A percentile compares a stretch with the other conserved stretches of the same genome.
phyloP scores from a whole-genome alignment of 2,888 invertebrate species.

The Tetragonula carbonaria region DNA sequence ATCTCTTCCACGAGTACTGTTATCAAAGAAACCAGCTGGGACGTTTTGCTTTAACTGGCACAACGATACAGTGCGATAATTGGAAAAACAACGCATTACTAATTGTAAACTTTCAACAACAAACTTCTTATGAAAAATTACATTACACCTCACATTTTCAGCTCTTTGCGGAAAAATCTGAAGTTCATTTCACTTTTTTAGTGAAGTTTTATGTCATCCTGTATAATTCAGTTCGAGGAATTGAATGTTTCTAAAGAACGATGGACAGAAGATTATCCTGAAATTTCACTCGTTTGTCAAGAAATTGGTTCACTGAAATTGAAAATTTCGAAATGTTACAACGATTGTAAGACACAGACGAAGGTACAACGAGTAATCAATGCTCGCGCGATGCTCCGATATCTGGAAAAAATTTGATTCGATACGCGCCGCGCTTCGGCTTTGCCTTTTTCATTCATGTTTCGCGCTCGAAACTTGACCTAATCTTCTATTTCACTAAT shows the following conservation, averaged over 20 bases:
- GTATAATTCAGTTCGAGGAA: too few species aligned
- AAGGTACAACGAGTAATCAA: not conserved
- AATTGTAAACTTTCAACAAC: not conserved
- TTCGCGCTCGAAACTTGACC: not conserved
- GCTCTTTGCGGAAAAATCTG: not conserved
- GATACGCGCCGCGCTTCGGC: not conserved
- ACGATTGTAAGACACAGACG: not conserved
- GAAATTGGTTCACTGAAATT: not conserved
- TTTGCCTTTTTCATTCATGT: not conserved
- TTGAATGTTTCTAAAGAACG: not conserved
- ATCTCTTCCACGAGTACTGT: constrained; percentile 7
- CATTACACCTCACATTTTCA: not conserved
- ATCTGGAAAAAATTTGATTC: too few species aligned
- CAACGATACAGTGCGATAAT: not conserved
- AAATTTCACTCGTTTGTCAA: not conserved
- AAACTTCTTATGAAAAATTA: not conserved
- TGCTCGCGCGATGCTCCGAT: not conserved
- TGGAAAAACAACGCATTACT: not conserved
- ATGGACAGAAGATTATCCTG: not conserved
- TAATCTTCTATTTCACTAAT: not conserved
- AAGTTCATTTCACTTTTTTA: not conserved
- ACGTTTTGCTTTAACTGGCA: too few species aligned
- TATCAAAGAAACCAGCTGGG: not conserved
- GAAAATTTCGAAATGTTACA: not conserved
- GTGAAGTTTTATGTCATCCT: not conserved